A percentile compares a stretch with the other conserved stretches of the same genome.
Conservation (phyloP, 2,888 invertebrate genomes). For the Entomobrya multifasciata region DNA sequence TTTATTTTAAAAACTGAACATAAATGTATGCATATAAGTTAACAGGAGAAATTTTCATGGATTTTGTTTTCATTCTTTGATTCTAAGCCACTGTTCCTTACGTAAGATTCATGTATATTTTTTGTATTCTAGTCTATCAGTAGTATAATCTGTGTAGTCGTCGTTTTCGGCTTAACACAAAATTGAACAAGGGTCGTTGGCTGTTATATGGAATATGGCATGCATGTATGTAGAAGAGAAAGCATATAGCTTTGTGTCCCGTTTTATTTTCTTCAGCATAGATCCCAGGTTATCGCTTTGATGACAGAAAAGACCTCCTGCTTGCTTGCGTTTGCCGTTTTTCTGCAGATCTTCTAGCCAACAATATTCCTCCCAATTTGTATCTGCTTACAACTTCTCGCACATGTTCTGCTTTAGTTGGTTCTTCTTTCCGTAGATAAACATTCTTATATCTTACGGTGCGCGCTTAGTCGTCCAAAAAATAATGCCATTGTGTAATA, state of each 20-base stretch:
- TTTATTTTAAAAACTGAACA: too few relatives aligned
- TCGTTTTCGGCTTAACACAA: constrained; percentile 24
- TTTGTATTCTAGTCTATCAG: constrained; percentile 47
- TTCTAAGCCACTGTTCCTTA: too few relatives aligned
- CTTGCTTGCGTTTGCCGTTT: constrained; percentile 23
- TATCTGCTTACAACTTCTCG: too few relatives aligned
- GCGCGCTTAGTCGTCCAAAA: background rate
- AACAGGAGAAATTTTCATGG: too few relatives aligned
- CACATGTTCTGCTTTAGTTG: too few relatives aligned
- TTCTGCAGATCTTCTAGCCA: constrained; percentile 3
- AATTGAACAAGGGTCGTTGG: constrained; percentile 48
- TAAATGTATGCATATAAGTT: too few relatives aligned
- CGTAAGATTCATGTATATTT: background rate
- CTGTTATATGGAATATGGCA: too few relatives aligned
- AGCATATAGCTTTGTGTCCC: constrained; percentile 7
- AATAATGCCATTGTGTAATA: constrained; percentile 23
- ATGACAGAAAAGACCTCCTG: constrained; percentile 38
- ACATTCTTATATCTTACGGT: constrained; percentile 4
- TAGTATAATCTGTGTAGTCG: constrained; percentile 35
- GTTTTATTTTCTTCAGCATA: constrained; percentile 30
- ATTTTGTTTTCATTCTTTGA: too few relatives aligned
- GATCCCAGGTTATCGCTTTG: constrained; percentile 46
- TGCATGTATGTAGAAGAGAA: too few relatives aligned
- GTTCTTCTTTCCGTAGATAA: background rate
- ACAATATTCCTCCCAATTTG: background rate